Conservation (phyloP, 2,797 vertebrate species). For the Pipistrellus pipistrellus region DNA sequence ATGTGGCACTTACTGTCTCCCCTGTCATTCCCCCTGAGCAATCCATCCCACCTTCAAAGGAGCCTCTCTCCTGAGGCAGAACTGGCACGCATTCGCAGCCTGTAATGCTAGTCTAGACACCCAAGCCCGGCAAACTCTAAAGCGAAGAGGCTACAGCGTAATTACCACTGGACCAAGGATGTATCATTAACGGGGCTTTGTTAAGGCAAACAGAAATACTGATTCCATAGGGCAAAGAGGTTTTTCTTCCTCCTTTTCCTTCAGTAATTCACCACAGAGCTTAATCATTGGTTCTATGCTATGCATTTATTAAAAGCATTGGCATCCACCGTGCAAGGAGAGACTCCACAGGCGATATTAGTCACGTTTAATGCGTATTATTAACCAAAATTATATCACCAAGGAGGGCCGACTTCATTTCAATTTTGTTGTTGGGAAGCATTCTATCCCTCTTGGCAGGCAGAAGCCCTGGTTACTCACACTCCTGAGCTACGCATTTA, state of each 20-base stretch:
- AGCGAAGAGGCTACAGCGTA: constrained; percentile 51
- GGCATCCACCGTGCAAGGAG: constrained; percentile 46
- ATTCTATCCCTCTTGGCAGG: constrained; percentile 9
- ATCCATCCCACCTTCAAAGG: constrained; percentile 18
- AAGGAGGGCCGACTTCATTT: constrained; percentile 60
- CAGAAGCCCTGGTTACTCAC: constrained; percentile 62
- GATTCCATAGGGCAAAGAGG: constrained; percentile 72
- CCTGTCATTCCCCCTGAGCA: not conserved
- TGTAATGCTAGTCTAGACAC: constrained; percentile 61
- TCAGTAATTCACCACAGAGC: constrained; percentile 74
- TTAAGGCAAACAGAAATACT: constrained; percentile 74
- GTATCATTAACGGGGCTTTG: constrained; percentile 79
- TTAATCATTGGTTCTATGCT: constrained; percentile 66
- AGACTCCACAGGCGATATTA: constrained; percentile 31
- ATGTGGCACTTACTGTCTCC: not conserved
- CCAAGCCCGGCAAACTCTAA: constrained; percentile 61
- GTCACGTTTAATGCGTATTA: constrained; percentile 73
- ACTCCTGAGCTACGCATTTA: constrained; percentile 6
- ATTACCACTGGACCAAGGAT: constrained; percentile 56
- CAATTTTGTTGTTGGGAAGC: constrained; percentile 55
- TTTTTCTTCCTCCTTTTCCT: constrained; percentile 49
- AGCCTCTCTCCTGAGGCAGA: constrained; percentile 18
- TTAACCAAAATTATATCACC: constrained; percentile 72
- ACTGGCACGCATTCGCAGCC: constrained; percentile 4
- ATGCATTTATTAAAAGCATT: constrained; percentile 74